Evolutionary conservation across 2,797 vertebrate genomes (phyloP), one percentile per base, ranked within the genome.

Genomic region (Huso huso): DNA sequence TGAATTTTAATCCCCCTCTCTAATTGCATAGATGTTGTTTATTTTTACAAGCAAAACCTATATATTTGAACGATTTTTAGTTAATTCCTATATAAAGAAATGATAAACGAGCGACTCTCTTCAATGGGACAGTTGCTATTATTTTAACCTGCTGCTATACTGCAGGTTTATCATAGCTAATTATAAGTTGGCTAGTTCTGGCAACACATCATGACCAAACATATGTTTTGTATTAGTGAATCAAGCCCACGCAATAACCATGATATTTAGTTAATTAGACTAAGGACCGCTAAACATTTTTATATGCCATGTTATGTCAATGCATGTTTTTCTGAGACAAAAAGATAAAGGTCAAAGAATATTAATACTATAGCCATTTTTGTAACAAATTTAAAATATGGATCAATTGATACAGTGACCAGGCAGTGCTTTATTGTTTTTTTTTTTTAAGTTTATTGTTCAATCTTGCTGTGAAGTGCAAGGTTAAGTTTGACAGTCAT

Each of bases 201-300:
- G 83, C 80, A 78, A 87, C 83, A 79, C 81, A 79, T 87, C 88
- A 87, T 81, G 77, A 85, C 74, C 65, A 81, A 85, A 83, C 87
- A 87, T 84, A 83, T 88, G 88, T 84, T 88, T 88, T 87, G 85
- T 84, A 88, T 89, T 89, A 83, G 85, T 80, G 87, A 89, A 87
- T 87, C 84, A 88, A 86, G 83, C 78, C 83, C 79, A 73, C 85
- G 82, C 83, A 87, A 88, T 89, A 87, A 84, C 83, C 84, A 84
- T 77, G 84, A 89, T n/a, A 85, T 82, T 84, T 82, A 37, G 37
- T 37, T 37, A 37, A 37, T 37, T 37, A 37, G 81, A 81, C 85
- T 89, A 87, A 88, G 75, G 81, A 87, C 84, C 88, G 10, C 88
- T 86, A 88, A 88, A 87, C 84, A 87, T 88, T 88, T 87, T 87